A percentile compares a stretch with the other conserved stretches of the same genome.
phyloP scores from a whole-genome alignment of 1,140 invertebrate species.

The Drosophila nasuta region DNA sequence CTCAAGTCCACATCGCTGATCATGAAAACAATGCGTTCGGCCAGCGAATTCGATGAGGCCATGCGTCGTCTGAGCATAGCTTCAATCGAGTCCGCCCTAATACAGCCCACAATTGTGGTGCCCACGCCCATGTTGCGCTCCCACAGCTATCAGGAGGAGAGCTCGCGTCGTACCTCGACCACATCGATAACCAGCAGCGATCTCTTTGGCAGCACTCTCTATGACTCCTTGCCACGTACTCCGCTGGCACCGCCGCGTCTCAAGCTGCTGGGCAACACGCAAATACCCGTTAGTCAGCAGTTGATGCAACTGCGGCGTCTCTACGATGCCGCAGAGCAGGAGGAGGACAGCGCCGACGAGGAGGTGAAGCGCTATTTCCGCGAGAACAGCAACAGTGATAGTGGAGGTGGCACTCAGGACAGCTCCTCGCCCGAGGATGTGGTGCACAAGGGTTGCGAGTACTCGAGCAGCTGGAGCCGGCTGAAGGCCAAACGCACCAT shows the following conservation, averaged over 20 bases:
- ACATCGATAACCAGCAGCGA: slow-evolving; percentile 74
- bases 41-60: slow-evolving; percentile 82
- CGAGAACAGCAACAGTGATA: slow-evolving; percentile 55
- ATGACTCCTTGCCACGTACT: slow-evolving; percentile 57
- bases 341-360: slow-evolving; percentile 79
- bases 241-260: slow-evolving; percentile 73
- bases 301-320: slow-evolving; percentile 72
- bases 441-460: slow-evolving; percentile 64
- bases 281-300: slow-evolving; percentile 78
- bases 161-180: slow-evolving; percentile 55
- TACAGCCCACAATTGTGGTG: slow-evolving; percentile 68
- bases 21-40: slow-evolving; percentile 81
- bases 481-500: slow-evolving; percentile 81
- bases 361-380: slow-evolving; percentile 82
- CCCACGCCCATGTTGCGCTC: slow-evolving; percentile 78
- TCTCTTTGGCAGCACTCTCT: slow-evolving; percentile 66
- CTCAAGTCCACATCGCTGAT: slow-evolving; percentile 84
- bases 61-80: slow-evolving; percentile 82
- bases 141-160: slow-evolving; percentile 76
- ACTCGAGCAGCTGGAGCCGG: slow-evolving; percentile 83
- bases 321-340: slow-evolving; percentile 74
- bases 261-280: slow-evolving; percentile 71
- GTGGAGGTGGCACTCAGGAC: slow-evolving; percentile 76
- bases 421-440: slow-evolving; percentile 72
- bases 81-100: slow-evolving; percentile 72